Conservation (phyloP, 1,140 invertebrate genomes). For the Ectropis grisescens region DNA sequence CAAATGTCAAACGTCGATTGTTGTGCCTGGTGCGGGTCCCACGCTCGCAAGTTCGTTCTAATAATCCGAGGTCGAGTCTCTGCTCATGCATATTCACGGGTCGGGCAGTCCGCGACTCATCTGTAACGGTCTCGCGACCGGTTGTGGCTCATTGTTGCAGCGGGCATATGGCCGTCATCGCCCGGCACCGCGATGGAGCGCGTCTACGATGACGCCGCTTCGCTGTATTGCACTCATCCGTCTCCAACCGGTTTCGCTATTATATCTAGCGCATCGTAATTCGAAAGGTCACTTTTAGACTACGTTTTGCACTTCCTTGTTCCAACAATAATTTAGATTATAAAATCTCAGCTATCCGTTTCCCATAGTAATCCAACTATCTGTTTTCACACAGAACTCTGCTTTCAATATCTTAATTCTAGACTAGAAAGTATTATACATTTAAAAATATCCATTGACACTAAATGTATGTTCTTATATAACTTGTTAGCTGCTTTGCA, state of each 20-base stretch:
- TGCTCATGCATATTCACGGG: slow-evolving; percentile 64
- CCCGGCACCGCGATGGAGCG: slow-evolving; percentile 9
- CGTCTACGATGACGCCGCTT: slow-evolving; percentile 4
- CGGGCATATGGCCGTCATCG: slow-evolving; percentile 38
- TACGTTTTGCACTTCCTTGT: too few species aligned
- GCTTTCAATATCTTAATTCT: too few species aligned
- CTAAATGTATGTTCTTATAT: too few species aligned
- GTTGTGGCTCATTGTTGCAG: slow-evolving; percentile 62
- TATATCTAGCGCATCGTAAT: too few species aligned
- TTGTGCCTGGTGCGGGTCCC: slow-evolving; percentile 39
- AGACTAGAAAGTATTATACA: too few species aligned
- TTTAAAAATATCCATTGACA: too few species aligned
- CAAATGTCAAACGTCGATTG: slow-evolving; percentile 43
- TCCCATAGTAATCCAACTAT: too few species aligned
- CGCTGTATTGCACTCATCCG: slow-evolving; percentile 1
- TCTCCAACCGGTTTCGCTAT: slow-evolving; percentile 10
- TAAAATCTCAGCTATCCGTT: too few species aligned
- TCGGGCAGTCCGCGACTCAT: slow-evolving; percentile 41
- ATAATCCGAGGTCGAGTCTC: slow-evolving; percentile 60
- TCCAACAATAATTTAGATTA: too few species aligned
- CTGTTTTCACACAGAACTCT: too few species aligned
- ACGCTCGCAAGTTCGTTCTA: slow-evolving; percentile 49
- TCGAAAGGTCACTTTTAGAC: too few species aligned
- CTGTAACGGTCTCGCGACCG: slow-evolving; percentile 64
- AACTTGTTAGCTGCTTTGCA: too few species aligned